Base-by-base conservation (phyloP, 1,140 invertebrate species). In the Dendroctonus valens region DNA sequence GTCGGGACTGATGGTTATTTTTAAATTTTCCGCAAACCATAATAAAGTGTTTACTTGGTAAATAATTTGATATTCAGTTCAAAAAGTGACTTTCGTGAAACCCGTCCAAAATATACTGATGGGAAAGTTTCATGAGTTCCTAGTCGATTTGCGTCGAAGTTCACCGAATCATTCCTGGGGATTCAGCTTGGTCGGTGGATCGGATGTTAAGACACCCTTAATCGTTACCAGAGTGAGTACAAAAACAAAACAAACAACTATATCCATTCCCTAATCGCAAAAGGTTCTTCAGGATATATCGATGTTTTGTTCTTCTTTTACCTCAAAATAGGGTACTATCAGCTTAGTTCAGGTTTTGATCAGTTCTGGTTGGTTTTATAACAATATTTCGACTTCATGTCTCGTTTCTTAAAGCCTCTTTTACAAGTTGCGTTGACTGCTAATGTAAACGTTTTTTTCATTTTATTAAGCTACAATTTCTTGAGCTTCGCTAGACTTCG, bases 101-200 rank as follows among this genome's bases (percentile, higher is more conserved):
- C 26, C 26, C 9, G 8, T 46, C 37, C 39, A 41, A 62, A 14
- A 62, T 15, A 26, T 49, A 66, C 65, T 65, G 60, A 75, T 75
- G 73, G 85, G 84, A 76, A 89, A 85, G 78, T 80, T 84, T 74
- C 87, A 90, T 73, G 87, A 87, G 73, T 83, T 92, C 74, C 84
- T 88, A 69, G 84, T 94, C 70, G 86, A 85, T 57, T 84, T 96
- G 74, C 85, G 85, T 74, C 85, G 94, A 72, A 89, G 91, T 73
- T 86, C 86, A 71, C 84, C 84, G 68, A 83, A 84, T 71, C 88
- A 87, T 71, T 89, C 91, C 70, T 97, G 94, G 94, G 94, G 94
- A 53, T 91, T 97, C 74, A 87, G 94, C 70, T 84, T 97, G 64
- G 91, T 93, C 68, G 94, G 94, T 71, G 94, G 94, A 67, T 85